Percentiles rank a stretch among this genome's conserved stretches.
Evolutionary conservation across 2,113 vertebrate genomes (phyloP).

Genomic region (Alaudala cheleensis): DNA sequence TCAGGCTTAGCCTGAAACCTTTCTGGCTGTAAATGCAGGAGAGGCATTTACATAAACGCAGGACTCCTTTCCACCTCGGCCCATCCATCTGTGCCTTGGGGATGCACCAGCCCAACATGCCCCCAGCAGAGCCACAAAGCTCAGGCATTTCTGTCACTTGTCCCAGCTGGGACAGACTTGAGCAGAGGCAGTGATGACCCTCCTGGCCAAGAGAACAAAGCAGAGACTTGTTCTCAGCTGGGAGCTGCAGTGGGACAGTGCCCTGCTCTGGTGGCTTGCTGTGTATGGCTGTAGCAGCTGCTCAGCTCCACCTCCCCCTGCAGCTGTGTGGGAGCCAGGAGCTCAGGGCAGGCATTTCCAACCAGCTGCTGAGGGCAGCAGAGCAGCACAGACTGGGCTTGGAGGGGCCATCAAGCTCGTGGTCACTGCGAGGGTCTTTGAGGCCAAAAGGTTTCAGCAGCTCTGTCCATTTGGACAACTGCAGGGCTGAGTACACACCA

Average conservation of each 20-base stretch:
- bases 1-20: background rate
- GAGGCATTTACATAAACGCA: no score
- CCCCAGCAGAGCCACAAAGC: background rate
- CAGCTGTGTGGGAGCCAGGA: background rate
- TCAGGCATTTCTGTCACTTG: background rate
- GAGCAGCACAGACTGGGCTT: background rate
- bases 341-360: background rate
- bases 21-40: background rate
- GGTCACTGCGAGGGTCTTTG: background rate
- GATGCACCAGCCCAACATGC: background rate
- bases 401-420: background rate
- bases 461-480: background rate
- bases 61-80: background rate
- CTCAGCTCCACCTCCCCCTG: rapidly evolving
- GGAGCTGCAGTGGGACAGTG: background rate
- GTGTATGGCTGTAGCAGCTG: background rate
- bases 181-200: rapidly evolving
- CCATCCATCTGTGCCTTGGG: background rate
- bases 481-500: background rate
- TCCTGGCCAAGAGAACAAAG: background rate
- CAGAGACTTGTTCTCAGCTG: background rate
- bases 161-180: background rate
- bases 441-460: background rate
- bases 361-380: background rate
- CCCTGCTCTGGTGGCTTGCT: rapidly evolving